Evolutionary conservation across 1,140 invertebrate genomes (phyloP), one percentile per base, ranked within the genome.

Genomic region (Drosophila takahashii): DNA sequence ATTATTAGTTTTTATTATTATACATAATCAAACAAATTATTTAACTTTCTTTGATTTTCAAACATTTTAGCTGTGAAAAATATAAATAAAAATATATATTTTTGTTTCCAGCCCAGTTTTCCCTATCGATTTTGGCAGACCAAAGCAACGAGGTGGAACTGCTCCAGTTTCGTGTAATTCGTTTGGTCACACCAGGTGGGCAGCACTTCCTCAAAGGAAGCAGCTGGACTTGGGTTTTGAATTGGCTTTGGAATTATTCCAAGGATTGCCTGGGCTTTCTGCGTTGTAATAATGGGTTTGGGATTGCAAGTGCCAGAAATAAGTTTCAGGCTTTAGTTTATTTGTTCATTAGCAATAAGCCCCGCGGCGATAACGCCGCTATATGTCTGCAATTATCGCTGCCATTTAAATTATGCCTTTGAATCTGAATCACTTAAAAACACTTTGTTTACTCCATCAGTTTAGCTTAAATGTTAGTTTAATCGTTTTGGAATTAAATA

Each of bases 371-470:
- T 10, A 41, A n/a, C 10, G 10, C 42, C 10, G 10, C 42, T 34
- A 27, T 36, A 41, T 50, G 26, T 57, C 45, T 56, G 80, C 76
- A 83, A 83, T 83, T 83, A 83, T 61, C 81, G 65, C 80, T 47
- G 57, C 64, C 64, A 84, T 83, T 84, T 60, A 71, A 76, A 60
- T 66, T 60, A 56, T 71, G 48, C 78, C 15, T 27, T 13, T 9
- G 27, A 26, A 39, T 57, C 16, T 36, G 53, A 39, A 45, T 16
- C 15, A 47, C 6, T 11, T 34, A 10, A 8, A n/a, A 8, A n/a
- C n/a, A 15, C 47, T 37, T 42, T 75, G 72, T 75, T 75, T 75
- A 75, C 39, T 16, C 59, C 59, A 74, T 75, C 44, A 42, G 37
- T 64, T 64, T 51, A 41, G 18, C 27, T 18, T n/a, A 74, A 75